Conservation (phyloP, 2,797 vertebrate species). For the Acipenser transmontanus region DNA sequence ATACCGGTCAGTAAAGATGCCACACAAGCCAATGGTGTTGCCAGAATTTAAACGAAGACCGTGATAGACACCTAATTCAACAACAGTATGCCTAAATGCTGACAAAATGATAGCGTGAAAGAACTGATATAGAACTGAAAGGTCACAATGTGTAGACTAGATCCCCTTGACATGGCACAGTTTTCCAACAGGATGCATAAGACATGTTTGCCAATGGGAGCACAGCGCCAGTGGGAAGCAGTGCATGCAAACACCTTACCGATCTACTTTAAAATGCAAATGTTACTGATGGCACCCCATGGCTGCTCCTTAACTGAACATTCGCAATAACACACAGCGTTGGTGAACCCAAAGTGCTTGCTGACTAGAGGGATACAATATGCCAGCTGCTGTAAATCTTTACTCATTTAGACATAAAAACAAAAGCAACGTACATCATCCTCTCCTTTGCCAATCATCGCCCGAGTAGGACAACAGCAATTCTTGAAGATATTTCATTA, state of each 20-base stretch:
- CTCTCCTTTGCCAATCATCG: constrained; percentile 61
- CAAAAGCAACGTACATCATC: constrained; percentile 40
- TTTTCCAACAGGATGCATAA: no score
- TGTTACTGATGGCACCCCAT: constrained; percentile 1
- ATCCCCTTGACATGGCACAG: no score
- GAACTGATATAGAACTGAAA: no score
- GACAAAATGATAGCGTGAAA: no score
- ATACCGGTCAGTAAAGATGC: no score
- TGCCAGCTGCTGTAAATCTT: not conserved
- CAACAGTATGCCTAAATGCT: no score
- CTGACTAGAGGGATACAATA: not conserved
- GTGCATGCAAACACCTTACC: not conserved
- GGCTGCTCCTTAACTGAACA: not conserved
- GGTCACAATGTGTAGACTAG: no score
- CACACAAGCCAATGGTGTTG: no score
- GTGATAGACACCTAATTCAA: no score
- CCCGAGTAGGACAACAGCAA: constrained; percentile 18
- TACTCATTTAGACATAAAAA: constrained; percentile 10
- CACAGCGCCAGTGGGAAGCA: not conserved
- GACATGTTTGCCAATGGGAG: no score
- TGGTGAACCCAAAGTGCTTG: not conserved
- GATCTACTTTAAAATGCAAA: constrained; percentile 4
- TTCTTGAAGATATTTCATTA: not conserved
- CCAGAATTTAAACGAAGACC: no score
- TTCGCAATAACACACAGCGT: not conserved